Conservation (phyloP, 1,140 invertebrate genomes). For the Bathynomus jamesi region DNA sequence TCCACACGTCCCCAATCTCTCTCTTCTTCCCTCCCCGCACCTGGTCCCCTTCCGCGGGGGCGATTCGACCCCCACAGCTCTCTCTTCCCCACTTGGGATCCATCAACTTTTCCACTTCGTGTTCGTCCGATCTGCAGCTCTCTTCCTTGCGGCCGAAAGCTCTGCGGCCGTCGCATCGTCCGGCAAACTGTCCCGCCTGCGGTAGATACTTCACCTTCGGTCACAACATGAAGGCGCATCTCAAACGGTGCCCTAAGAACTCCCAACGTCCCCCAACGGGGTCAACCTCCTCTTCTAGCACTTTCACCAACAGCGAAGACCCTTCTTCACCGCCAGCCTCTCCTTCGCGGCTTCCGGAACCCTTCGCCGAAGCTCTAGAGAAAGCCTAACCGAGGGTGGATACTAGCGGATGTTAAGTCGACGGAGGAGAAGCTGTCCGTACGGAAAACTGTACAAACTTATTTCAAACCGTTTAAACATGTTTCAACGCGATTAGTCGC, state of each 20-base stretch:
- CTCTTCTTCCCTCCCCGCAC: slow-evolving; percentile 37
- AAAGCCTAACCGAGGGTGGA: slow-evolving; percentile 16
- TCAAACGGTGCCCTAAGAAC: slow-evolving; percentile 37
- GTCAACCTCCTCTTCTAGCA: slow-evolving; percentile 23
- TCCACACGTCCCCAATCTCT: slow-evolving; percentile 36
- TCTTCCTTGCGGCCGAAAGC: slow-evolving; percentile 27
- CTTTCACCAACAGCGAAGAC: slow-evolving; percentile 11
- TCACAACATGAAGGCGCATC: slow-evolving; percentile 37
- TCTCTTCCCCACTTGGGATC: slow-evolving; percentile 31
- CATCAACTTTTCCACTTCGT: slow-evolving; percentile 30
- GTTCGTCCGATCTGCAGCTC: slow-evolving; percentile 15
- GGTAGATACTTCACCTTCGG: slow-evolving; percentile 37
- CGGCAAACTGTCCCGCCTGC: slow-evolving; percentile 35
- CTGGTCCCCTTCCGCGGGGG: slow-evolving; percentile 35
- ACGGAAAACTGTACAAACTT: no score
- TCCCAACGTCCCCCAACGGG: slow-evolving; percentile 24
- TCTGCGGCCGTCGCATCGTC: slow-evolving; percentile 33
- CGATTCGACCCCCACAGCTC: slow-evolving; percentile 32
- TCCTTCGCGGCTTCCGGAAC: slow-evolving; percentile 30
- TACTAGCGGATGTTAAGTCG: no score
- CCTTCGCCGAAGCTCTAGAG: slow-evolving; percentile 23
- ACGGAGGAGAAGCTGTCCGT: no score
- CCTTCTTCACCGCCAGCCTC: slow-evolving; percentile 23
- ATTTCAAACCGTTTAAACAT: no score
- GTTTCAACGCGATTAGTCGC: no score